Base-by-base conservation (phyloP, 2,797 vertebrate species). In the Triplophysa yarkandensis region DNA sequence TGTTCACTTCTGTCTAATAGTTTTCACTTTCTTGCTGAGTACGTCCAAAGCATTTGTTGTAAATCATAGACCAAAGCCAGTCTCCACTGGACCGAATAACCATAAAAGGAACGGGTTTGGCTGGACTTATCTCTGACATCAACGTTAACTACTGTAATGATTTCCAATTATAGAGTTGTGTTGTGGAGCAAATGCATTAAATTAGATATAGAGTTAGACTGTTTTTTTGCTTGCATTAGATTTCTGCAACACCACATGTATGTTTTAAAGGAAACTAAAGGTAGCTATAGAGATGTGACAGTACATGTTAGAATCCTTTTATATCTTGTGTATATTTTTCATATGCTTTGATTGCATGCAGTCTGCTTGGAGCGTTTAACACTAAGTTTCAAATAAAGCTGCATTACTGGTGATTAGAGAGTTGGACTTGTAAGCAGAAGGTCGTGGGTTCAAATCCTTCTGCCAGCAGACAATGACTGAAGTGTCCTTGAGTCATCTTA, bases 11-110 rank as follows among this genome's bases (percentile, higher is more conserved):
- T 79, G 66, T 87, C 82, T n/a, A 77, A 81, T 86, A 83, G 74
- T 86, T 84, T 83, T 86, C 84, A 78, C 78, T 77, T 69, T 88
- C 84, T 84, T 86, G 88, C 87, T 89, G 88, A 88, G 83, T 82
- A 84, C 43, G 81, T 88, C 81, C 28, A 81, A 89, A 83, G 65
- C 72, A 62, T 69, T 71, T 81, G 79, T 65, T 82, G 83, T 87
- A 88, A 87, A 91, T 89, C 86, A 87, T 85, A 85, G 86, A 86
- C 83, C 75, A 67, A 74, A 79, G 85, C 78, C 78, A 71, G 82
- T 79, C 79, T 86, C 82, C 80, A 85, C 81, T 78, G 83, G 74
- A 71, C 50, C 65, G 66, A 73, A 80, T 68, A 77, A 81, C 74
- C 77, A 75, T 77, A 70, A 68, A 77, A 78, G 68, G 52, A 69